These are phyloP conservation scores for Pluvianellus socialis DNA, from an alignment of 2,113 vertebrate genomes.

Conservation along the genomic window DNA sequence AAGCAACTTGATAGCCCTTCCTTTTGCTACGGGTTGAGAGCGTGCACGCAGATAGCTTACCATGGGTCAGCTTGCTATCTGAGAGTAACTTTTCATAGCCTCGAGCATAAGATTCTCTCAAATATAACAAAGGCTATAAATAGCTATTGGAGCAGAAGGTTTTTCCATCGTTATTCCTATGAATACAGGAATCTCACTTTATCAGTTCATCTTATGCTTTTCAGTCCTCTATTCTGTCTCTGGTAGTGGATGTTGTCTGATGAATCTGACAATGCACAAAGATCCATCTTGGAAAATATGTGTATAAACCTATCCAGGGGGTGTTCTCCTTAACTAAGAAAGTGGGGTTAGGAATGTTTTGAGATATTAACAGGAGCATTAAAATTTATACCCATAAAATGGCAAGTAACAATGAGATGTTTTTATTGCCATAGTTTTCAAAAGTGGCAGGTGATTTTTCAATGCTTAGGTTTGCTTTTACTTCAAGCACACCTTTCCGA, in stretches of 20 bases:
- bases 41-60: not conserved
- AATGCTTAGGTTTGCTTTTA: not conserved
- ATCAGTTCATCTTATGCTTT: not conserved
- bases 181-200: not conserved
- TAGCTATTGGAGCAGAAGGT: not conserved
- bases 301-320: not conserved
- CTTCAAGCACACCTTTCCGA: not conserved
- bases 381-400: not conserved
- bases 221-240: not conserved
- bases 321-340: not conserved
- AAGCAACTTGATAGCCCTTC: not conserved
- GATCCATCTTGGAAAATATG: not conserved
- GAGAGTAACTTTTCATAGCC: not conserved
- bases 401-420: not conserved
- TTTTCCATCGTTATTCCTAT: not conserved
- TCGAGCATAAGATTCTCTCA: not conserved
- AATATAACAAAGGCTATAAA: slow-evolving; percentile 1
- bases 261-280: not conserved
- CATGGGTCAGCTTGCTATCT: not conserved
- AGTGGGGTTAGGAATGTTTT: not conserved
- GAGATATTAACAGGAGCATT: not conserved
- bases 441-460: not conserved
- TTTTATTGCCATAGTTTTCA: not conserved
- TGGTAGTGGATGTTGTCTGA: not conserved
- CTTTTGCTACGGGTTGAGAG: not conserved